These are phyloP conservation scores for Acleris sparsana DNA, from an alignment of 2,888 invertebrate genomes.

Conservation along the genomic window DNA sequence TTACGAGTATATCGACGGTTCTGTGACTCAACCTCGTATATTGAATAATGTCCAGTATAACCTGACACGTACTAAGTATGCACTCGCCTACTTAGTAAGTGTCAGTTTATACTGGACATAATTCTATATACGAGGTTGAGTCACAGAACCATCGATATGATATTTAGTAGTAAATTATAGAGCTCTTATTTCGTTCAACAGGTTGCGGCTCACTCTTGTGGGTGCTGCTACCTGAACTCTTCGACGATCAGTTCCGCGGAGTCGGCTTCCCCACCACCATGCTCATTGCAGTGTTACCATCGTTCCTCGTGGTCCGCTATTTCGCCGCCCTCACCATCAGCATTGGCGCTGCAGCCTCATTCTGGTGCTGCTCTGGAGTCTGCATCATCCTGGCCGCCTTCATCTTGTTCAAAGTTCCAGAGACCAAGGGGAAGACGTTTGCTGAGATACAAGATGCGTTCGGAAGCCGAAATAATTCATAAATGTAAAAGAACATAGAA, in stretches of 20 bases:
- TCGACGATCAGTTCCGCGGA: constrained; percentile 57
- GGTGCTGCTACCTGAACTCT: constrained; percentile 37
- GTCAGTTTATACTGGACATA: too few relatives aligned
- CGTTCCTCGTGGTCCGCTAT: constrained; percentile 56
- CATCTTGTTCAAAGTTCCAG: constrained; percentile 57
- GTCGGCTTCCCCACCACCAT: constrained; percentile 50
- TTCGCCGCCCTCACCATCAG: constrained; percentile 49
- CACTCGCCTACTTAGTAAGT: too few relatives aligned
- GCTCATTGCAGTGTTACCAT: constrained; percentile 38
- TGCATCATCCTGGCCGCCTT: constrained; percentile 48
- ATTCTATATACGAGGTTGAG: too few relatives aligned
- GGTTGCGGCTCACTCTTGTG: constrained; percentile 16
- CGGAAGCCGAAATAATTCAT: constrained; percentile 38
- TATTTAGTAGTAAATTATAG: too few relatives aligned
- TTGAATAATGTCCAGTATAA: too few relatives aligned
- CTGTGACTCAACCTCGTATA: too few relatives aligned
- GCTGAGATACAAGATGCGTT: constrained; percentile 61
- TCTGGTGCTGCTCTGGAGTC: constrained; percentile 54
- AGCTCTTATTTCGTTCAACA: neutral
- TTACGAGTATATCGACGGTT: too few relatives aligned
- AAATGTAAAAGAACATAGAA: too few relatives aligned
- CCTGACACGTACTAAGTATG: too few relatives aligned
- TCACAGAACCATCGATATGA: too few relatives aligned
- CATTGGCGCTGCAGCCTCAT: constrained; percentile 56
- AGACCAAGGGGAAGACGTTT: constrained; percentile 68